phyloP scores from a whole-genome alignment of 2,888 invertebrate genomes.

The Phoronis australis region DNA sequence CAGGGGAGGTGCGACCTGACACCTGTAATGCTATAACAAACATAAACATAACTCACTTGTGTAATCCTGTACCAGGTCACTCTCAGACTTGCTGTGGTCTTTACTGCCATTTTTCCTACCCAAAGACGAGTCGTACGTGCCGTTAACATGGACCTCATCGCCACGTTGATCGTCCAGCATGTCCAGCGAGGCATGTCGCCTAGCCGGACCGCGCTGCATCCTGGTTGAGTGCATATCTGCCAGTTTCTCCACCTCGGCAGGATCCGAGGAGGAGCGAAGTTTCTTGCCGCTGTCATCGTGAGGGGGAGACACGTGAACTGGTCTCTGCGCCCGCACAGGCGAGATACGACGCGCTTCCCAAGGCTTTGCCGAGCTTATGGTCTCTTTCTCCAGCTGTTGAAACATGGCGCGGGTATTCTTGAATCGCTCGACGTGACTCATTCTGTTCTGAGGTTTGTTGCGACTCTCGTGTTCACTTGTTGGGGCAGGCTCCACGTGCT shows the following conservation, averaged over 20 bases:
- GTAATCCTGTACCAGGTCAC: too few species aligned
- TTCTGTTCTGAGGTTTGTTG: constrained; percentile 20
- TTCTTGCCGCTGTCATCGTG: constrained; percentile 10
- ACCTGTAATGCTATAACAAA: too few species aligned
- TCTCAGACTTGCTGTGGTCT: too few species aligned
- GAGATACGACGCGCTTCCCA: background rate
- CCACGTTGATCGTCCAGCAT: too few species aligned
- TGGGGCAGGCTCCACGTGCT: constrained; percentile 5
- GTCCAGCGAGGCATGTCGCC: too few species aligned
- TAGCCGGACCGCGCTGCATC: too few species aligned
- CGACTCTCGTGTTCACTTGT: background rate
- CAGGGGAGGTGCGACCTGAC: too few species aligned
- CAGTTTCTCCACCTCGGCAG: background rate
- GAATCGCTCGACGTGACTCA: constrained; percentile 46
- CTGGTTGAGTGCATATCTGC: too few species aligned
- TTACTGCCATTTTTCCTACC: too few species aligned
- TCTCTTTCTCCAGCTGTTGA: constrained; percentile 46
- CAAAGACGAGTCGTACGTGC: too few species aligned
- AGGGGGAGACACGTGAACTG: background rate
- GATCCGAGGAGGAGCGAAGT: constrained; percentile 13
- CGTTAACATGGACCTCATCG: too few species aligned
- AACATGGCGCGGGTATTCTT: constrained; percentile 46
- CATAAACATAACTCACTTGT: too few species aligned
- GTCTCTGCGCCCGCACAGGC: background rate
- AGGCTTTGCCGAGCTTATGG: constrained; percentile 5